These are phyloP conservation scores for Phengaris arion DNA, from an alignment of 2,888 invertebrate genomes.

Conservation along the genomic window DNA sequence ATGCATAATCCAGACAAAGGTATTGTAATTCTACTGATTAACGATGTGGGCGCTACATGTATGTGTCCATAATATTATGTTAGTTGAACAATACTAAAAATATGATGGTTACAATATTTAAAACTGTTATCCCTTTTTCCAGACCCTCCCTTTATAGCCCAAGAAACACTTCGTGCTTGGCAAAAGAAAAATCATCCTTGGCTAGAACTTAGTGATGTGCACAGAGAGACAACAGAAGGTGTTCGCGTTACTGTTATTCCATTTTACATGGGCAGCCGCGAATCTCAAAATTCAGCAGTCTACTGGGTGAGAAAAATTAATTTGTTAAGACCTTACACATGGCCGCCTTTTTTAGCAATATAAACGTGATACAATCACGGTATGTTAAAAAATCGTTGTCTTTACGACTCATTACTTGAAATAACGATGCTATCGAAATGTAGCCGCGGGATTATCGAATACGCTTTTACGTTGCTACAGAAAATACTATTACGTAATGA, in stretches of 20 bases:
- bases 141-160: conserved; percentile 92
- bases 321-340: no score
- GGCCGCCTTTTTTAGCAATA: no score
- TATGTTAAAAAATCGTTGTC: no score
- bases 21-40: conserved; percentile 44
- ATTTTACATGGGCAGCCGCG: conserved; percentile 97
- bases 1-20: conserved; percentile 88
- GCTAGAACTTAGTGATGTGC: conserved; percentile 97
- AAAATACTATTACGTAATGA: no score
- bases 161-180: conserved; percentile 96
- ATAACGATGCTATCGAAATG: no score
- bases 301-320: conserved; percentile 86
- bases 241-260: conserved; percentile 98
- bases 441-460: no score
- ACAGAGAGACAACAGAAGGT: conserved; percentile 97
- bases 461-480: no score
- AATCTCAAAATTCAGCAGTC: conserved; percentile 93
- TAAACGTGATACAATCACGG: no score
- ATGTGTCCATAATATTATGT: no score
- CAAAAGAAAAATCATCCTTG: conserved; percentile 98
- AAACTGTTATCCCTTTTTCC: conserved; percentile 31
- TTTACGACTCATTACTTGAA: no score
- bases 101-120: not conserved
- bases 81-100: no score
- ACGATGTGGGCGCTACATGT: no score